Percentiles rank a stretch among this genome's conserved stretches.
phyloP scores from a whole-genome alignment of 2,797 vertebrate species.

The Iguana delicatissima region DNA sequence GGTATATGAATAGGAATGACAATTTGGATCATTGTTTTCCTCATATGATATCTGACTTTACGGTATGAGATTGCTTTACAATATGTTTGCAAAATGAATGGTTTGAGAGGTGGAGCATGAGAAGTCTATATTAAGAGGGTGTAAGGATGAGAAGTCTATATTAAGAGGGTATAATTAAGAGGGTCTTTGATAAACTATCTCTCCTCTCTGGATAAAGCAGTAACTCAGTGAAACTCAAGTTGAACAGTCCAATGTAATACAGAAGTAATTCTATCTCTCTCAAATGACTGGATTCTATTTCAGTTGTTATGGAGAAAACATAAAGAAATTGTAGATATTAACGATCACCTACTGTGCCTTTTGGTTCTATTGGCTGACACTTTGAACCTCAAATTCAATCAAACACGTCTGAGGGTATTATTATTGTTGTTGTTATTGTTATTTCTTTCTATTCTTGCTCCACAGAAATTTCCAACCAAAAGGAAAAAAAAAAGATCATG shows the following conservation, averaged over 20 bases:
- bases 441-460: background rate
- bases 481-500: slow-evolving; percentile 24
- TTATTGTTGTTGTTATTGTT: too few relatives aligned
- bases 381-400: slow-evolving; percentile 34
- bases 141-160: background rate
- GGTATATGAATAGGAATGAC: background rate
- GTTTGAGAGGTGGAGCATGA: background rate
- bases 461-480: slow-evolving; percentile 28
- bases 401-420: background rate
- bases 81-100: background rate
- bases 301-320: slow-evolving; percentile 68
- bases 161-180: slow-evolving; percentile 20
- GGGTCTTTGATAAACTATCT: slow-evolving; percentile 48
- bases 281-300: slow-evolving; percentile 68
- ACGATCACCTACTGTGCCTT: slow-evolving; percentile 23
- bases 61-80: background rate
- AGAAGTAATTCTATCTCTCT: slow-evolving; percentile 70
- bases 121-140: slow-evolving; percentile 7
- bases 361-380: slow-evolving; percentile 38
- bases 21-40: background rate
- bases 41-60: background rate
- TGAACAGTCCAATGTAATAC: slow-evolving; percentile 72
- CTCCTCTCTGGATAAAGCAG: slow-evolving; percentile 42
- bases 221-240: slow-evolving; percentile 70
- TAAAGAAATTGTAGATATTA: slow-evolving; percentile 69